Base-by-base conservation (phyloP, 2,797 vertebrate genomes). In the Neosilurus mollespiculum region DNA sequence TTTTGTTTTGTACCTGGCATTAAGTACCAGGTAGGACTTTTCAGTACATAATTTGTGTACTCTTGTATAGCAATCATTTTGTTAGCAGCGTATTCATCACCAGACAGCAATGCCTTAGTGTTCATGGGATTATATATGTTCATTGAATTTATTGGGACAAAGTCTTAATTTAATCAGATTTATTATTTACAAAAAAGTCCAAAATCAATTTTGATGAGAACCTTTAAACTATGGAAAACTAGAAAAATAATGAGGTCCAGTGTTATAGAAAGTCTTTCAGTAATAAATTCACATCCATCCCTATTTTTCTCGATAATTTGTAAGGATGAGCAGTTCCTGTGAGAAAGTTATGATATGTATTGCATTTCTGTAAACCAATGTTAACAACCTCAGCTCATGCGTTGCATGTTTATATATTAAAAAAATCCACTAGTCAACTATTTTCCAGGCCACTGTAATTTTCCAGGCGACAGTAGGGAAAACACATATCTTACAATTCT, bases 301-400 rank as follows among this genome's bases (percentile, higher is more conserved):
- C 20, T 54, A 10, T 9, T 26, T n/a, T 49, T 51, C 67, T 70
- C 64, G 16, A 16, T 20, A 73, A 11, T 43, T 22, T 43, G 30
- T 78, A 61, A 7, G 20, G 8, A 62, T 43, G 12, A 62, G 16
- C 72, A 2, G 54, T 30, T 75, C 18, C 20, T 56, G 12, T 34
- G 59, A 81, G 22, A 72, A 61, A 71, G 53, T 8, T 43, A 5
- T 43, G 43, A 43, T 43, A 43, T 8, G 8, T 43, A 8, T 76
- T 83, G 22, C n/a, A 51, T 64, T 51, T 64, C 49, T 58, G 26
- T 70, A 71, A 80, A 81, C 37, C 70, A 51, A 53, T 51, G 11
- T 53, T 43, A 6, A 56, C 37, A 56, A 10, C 59, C 15, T 51
- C 14, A 18, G 9, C 8, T 37, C 51, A 58, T 67, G 16, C 51